Evolutionary conservation across 2,888 invertebrate genomes (phyloP), one percentile per base, ranked within the genome.

Genomic region (Epinotia brunnichana): DNA sequence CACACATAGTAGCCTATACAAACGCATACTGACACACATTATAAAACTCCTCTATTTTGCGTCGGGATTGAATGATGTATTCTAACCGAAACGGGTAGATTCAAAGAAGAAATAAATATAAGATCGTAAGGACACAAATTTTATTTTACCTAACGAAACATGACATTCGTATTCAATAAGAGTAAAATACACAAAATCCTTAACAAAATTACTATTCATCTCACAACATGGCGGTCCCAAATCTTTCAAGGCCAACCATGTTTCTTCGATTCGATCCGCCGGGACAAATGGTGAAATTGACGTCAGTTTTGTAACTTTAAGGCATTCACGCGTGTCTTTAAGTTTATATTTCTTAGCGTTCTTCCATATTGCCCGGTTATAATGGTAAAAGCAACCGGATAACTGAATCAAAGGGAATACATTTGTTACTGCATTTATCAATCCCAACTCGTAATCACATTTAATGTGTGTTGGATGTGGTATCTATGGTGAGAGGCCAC

Each of bases 371-470:
- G 57, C 57, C 29, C 57, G 24, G 57, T 57, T 57, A 15, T 57
- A 57, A 57, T 57, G 57, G 2, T 35, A 35, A 57, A 5, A 35
- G 3, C 53, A 53, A 57, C 57, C 57, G 29, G 57, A 57, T 5
- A 57, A 2, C 5, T 57, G 29, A 57, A 57, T 9, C 29, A 44
- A n/a, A 62, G 44, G 15, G 61, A 61, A 61, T 44, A 61, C 61
- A 61, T 44, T 61, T 44, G 61, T 61, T 3, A 61, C 61, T 61
- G 61, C 61, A 61, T 44, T 61, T 61, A 61, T 61, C 1, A 61
- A 61, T 44, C 41, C 44, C 7, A 61, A 61, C 7, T 61, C 61
- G 61, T n/a, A n/a, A n/a, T n/a, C n/a, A n/a, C n/a, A n/a, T n/a
- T n/a, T n/a, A n/a, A n/a, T n/a, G n/a, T n/a, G n/a, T n/a, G n/a